Base-by-base conservation (phyloP, 2,797 vertebrate species). In the Coregonus sp. region DNA sequence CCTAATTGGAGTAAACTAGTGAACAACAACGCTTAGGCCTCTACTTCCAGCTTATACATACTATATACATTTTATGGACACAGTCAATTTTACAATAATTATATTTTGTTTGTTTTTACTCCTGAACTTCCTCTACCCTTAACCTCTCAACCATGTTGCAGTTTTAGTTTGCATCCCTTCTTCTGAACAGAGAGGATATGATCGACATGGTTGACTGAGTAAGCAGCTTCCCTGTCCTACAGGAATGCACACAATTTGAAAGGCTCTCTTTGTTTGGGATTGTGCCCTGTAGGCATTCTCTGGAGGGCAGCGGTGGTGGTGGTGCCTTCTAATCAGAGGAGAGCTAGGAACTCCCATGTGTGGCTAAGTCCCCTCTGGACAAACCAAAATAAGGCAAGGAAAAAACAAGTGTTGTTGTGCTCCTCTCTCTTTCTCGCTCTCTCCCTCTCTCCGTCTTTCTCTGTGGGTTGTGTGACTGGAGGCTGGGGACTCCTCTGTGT, bases 291-390 rank as follows among this genome's bases (percentile, higher is more conserved):
- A 85, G 88, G 78, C 35, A 80, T 52, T 82, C 56, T 81, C 85
- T 85, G 89, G 78, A 81, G 79, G 89, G 84, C 83, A 86, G 81
- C 71, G 78, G 20, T 84, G 82, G 72, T 78, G 77, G 79, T 75
- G 78, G 72, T 84, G 92, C 86, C 80, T 92, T 92, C 91, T 91
- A 93, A 93, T 94, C 90, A 92, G 85, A 72, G 63, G 78, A 73
- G 72, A 87, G 56, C 72, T 84, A 77, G 85, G 85, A 77, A 85
- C 90, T 88, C 82, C 87, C 87, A 88, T 85, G 89, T 92, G 88
- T 89, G 89, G 91, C 90, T 82, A 82, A 83, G 84, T 76, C 18
- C 78, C 89, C 84, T 70, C 76, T 33, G 86, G 89, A 91, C 83
- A 86, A 83, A 82, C 81, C 86, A 80, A 87, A 90, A 89, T 71